These are phyloP conservation scores for Hemithea aestivaria DNA, from an alignment of 2,888 invertebrate species.

Conservation along the genomic window DNA sequence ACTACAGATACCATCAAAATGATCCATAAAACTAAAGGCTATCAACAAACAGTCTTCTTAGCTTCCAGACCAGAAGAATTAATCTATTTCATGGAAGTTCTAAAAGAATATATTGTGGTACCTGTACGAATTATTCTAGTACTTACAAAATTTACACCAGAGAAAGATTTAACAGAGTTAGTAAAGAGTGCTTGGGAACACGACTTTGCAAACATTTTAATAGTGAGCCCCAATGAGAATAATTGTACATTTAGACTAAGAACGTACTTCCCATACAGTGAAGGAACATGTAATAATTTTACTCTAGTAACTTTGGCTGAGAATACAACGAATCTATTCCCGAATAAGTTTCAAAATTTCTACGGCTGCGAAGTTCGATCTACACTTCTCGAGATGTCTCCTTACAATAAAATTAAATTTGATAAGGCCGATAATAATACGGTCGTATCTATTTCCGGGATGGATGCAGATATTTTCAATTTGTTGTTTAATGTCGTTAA, in stretches of 20 bases:
- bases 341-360: constrained; percentile 48
- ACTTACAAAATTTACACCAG: constrained; percentile 25
- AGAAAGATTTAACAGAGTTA: constrained; percentile 24
- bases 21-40: constrained; percentile 27
- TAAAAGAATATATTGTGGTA: constrained; percentile 31
- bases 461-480: constrained; percentile 39
- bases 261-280: constrained; percentile 47
- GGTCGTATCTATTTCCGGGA: constrained; percentile 34
- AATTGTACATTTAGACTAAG: constrained; percentile 29
- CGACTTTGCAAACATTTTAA: constrained; percentile 45
- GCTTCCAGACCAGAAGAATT: constrained; percentile 36
- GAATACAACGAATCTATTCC: constrained; percentile 32
- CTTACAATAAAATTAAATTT: constrained; percentile 30
- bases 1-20: constrained; percentile 17
- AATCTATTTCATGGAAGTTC: constrained; percentile 28
- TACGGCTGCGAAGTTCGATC: constrained; percentile 45
- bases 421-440: constrained; percentile 34
- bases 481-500: constrained; percentile 38
- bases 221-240: constrained; percentile 32
- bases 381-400: constrained; percentile 31
- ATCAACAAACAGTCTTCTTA: constrained; percentile 45
- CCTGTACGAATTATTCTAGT: constrained; percentile 43
- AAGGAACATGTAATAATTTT: constrained; percentile 39
- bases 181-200: constrained; percentile 43
- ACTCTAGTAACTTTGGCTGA: constrained; percentile 33